Evolutionary conservation across 92 coral and sea anemone species (phyloP).

Genomic region (Metridium senile): DNA sequence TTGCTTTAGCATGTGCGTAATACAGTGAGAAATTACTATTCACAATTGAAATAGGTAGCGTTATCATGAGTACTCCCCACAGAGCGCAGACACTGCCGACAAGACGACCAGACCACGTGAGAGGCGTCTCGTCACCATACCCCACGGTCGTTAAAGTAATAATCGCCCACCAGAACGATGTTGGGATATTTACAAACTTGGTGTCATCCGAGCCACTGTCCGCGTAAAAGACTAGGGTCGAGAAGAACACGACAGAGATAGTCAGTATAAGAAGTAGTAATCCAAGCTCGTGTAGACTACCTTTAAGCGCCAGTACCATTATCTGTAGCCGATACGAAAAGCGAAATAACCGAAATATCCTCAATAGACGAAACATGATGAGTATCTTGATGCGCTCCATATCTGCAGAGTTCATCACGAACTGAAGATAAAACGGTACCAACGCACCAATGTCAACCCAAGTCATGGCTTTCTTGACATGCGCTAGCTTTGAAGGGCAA

Average conservation of each 20-base stretch:
- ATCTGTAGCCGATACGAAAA: slow-evolving; percentile 77
- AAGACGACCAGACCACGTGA: slow-evolving; percentile 72
- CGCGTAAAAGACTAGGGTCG: slow-evolving; percentile 70
- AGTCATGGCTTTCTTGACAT: slow-evolving; percentile 60
- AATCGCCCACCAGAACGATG: slow-evolving; percentile 88
- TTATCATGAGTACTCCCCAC: slow-evolving; percentile 76
- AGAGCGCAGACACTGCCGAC: slow-evolving; percentile 79
- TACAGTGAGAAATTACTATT: slow-evolving; percentile 80
- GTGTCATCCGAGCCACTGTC: slow-evolving; percentile 48
- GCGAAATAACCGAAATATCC: slow-evolving; percentile 71
- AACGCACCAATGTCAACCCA: slow-evolving; percentile 83
- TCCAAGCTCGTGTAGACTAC: slow-evolving; percentile 74
- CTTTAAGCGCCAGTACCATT: slow-evolving; percentile 75
- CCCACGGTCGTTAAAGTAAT: slow-evolving; percentile 90
- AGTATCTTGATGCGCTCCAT: slow-evolving; percentile 62
- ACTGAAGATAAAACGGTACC: slow-evolving; percentile 65
- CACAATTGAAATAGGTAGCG: slow-evolving; percentile 79
- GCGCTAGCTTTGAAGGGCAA: slow-evolving; percentile 54
- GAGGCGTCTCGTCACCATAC: slow-evolving; percentile 85
- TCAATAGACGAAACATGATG: slow-evolving; percentile 61
- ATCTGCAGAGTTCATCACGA: slow-evolving; percentile 47
- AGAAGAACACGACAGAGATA: slow-evolving; percentile 69
- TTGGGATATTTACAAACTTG: slow-evolving; percentile 67
- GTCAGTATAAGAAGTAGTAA: slow-evolving; percentile 62
- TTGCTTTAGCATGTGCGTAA: slow-evolving; percentile 80